Conservation (phyloP, 2,113 vertebrate genomes). For the Capreolus pygargus region DNA sequence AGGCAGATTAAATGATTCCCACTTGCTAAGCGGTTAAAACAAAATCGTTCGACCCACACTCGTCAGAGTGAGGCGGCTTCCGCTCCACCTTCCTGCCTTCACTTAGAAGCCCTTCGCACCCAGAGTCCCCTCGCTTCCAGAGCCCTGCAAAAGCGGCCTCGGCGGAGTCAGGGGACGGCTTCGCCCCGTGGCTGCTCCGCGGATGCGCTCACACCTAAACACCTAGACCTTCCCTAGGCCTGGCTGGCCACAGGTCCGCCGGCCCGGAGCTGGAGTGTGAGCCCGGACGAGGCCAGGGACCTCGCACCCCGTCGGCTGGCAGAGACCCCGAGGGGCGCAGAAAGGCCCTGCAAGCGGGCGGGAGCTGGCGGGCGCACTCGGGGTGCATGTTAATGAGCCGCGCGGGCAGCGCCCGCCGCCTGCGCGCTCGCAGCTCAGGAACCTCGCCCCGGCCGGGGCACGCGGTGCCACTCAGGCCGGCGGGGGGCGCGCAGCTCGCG, state of each 20-base stretch:
- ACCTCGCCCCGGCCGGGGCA: constrained; percentile 78
- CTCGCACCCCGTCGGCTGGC: neutral
- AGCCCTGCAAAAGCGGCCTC: neutral
- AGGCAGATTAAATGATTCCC: neutral
- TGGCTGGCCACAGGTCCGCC: neutral
- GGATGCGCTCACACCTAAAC: neutral
- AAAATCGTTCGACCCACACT: neutral
- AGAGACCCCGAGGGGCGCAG: neutral
- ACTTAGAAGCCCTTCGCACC: neutral
- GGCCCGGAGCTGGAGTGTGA: neutral
- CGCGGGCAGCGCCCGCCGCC: constrained; percentile 56
- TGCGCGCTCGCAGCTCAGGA: constrained; percentile 55
- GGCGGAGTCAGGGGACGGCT: neutral
- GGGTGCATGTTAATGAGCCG: constrained; percentile 74
- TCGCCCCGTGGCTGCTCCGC: neutral
- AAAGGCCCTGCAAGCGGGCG: neutral
- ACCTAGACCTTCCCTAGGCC: neutral
- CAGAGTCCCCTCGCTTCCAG: neutral
- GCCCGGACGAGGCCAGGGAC: neutral
- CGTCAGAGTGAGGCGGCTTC: neutral
- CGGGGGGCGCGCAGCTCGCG: constrained; percentile 80
- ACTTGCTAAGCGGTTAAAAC: neutral
- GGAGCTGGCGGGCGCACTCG: neutral
- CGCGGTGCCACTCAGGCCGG: constrained; percentile 82
- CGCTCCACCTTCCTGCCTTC: neutral